phyloP scores from a whole-genome alignment of 2,113 vertebrate genomes.

The Osmerus mordax region DNA sequence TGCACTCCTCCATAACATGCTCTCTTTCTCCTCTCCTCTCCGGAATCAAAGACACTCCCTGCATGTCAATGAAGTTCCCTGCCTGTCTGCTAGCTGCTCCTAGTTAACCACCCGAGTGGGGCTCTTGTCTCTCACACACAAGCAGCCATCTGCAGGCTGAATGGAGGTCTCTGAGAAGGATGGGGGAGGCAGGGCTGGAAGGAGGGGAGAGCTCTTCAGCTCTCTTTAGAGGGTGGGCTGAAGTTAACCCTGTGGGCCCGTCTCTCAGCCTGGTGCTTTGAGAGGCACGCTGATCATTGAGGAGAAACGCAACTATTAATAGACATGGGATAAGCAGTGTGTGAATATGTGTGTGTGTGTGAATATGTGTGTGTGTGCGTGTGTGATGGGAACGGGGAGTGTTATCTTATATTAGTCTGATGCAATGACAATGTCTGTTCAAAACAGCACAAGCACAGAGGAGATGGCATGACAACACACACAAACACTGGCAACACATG shows the following conservation, averaged over 20 bases:
- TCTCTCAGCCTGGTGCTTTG: conserved; percentile 57
- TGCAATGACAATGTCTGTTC: conserved; percentile 58
- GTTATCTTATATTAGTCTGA: conserved; percentile 59
- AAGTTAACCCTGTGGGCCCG: conserved; percentile 56
- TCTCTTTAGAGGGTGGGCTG: conserved; percentile 47
- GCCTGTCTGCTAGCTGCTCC: conserved; percentile 25
- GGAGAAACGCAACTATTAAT: conserved; percentile 66
- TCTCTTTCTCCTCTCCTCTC: conserved; percentile 2
- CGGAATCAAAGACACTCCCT: conserved; percentile 40
- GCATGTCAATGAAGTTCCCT: conserved; percentile 60
- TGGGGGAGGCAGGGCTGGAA: conserved; percentile 17
- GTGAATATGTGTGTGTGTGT: conserved; percentile 21
- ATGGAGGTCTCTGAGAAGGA: conserved; percentile 44
- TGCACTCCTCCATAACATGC: not conserved
- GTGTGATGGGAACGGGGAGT: not conserved
- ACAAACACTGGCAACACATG: not conserved
- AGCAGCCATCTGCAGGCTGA: conserved; percentile 71
- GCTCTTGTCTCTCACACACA: conserved; percentile 66
- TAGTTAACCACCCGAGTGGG: conserved; percentile 43
- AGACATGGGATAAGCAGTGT: conserved; percentile 43
- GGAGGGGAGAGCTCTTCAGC: conserved; percentile 24
- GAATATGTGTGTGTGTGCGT: conserved; percentile 22
- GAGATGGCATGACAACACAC: conserved; percentile 36
- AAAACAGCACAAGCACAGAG: conserved; percentile 55
- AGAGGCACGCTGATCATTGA: conserved; percentile 65